Percentiles rank a stretch among this genome's conserved stretches.
Evolutionary conservation across 1,140 invertebrate species (phyloP).

Genomic region (Lasioglossum albipes): DNA sequence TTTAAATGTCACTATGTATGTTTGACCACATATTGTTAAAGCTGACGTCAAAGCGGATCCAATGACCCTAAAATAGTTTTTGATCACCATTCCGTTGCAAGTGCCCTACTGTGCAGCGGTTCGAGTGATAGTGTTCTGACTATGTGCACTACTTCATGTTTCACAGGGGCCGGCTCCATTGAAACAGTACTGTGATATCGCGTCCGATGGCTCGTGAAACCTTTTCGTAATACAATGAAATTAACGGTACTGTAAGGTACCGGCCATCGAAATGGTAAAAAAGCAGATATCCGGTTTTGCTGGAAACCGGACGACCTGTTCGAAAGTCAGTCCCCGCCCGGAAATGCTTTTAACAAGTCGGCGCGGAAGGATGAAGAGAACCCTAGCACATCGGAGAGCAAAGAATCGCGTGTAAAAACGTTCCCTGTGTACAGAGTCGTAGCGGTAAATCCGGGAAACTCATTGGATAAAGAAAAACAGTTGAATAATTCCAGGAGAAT

Average conservation of each 20-base stretch:
- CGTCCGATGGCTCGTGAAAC: neutral
- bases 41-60: too few species aligned
- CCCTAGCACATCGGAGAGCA: constrained; percentile 6
- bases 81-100: too few species aligned
- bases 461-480: too few species aligned
- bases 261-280: constrained; percentile 1
- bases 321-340: constrained; percentile 25
- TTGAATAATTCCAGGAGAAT: too few species aligned
- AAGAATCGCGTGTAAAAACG: constrained; percentile 19
- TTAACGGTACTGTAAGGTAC: constrained; percentile 5
- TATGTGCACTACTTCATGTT: too few species aligned
- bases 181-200: neutral
- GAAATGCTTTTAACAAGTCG: constrained; percentile 46
- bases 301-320: constrained; percentile 15
- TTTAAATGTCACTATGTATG: too few species aligned
- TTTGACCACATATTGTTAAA: too few species aligned
- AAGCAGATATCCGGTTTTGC: constrained; percentile 37
- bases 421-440: too few species aligned
- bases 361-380: constrained; percentile 1
- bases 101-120: too few species aligned
- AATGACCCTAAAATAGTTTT: too few species aligned
- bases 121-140: too few species aligned
- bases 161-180: neutral
- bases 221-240: constrained; percentile 16
- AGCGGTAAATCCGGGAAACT: too few species aligned